Percentiles rank a stretch among this genome's conserved stretches.
phyloP scores from a whole-genome alignment of 2,888 invertebrate genomes.

The Acanthopleura granulata region DNA sequence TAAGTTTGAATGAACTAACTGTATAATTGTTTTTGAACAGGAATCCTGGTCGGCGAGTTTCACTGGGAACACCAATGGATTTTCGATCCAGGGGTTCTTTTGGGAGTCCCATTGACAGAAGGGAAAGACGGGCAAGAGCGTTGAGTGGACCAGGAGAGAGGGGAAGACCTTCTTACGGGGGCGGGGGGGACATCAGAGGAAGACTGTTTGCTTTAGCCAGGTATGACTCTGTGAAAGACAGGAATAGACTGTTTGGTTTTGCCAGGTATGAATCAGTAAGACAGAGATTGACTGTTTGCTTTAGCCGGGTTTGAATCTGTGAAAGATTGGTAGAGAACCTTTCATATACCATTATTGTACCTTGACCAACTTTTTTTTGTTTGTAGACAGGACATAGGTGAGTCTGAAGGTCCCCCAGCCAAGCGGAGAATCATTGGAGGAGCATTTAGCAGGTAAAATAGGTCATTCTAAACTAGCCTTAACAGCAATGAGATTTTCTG shows the following conservation, averaged over 20 bases:
- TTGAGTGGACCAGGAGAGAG: conserved; percentile 15
- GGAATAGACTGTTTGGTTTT: too few species aligned
- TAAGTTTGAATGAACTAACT: too few species aligned
- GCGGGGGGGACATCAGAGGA: conserved; percentile 2
- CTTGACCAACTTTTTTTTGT: background rate
- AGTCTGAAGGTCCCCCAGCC: conserved; percentile 38
- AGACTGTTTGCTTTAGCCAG: conserved; percentile 17
- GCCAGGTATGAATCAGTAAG: too few species aligned
- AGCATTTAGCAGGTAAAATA: conserved; percentile 37
- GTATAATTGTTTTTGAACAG: background rate
- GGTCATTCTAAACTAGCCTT: too few species aligned
- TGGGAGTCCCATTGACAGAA: background rate
- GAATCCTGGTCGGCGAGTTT: background rate
- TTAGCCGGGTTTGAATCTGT: too few species aligned
- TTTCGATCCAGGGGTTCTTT: background rate
- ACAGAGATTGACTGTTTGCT: too few species aligned
- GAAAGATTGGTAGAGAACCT: too few species aligned
- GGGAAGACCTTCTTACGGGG: background rate
- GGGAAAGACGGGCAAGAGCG: background rate
- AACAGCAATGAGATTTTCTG: too few species aligned
- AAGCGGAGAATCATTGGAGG: conserved; percentile 44
- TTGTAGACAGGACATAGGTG: conserved; percentile 37
- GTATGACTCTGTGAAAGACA: background rate
- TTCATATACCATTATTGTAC: too few species aligned
- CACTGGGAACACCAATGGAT: background rate